Base-by-base conservation (phyloP, 2,113 vertebrate genomes). In the Gavialis gangeticus region DNA sequence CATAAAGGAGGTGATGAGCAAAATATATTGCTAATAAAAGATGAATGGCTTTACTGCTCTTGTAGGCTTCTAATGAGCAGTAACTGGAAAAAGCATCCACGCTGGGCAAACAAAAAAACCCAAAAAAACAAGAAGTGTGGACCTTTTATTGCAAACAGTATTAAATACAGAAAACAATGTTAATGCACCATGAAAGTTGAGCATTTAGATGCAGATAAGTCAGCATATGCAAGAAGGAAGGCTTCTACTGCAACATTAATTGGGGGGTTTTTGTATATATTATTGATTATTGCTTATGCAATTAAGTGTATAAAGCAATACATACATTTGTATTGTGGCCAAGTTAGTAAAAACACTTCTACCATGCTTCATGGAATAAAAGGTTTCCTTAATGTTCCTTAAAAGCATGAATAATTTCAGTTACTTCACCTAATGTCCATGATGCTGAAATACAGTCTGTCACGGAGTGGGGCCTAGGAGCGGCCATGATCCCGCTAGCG, bases 1-100 rank as follows among this genome's bases (percentile, higher is more conserved):
- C 63, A 54, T 88, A 46, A 46, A 95, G 75, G 71, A 80, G 80
- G 46, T 84, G 85, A 95, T 56, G 82, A 95, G 77, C 58, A 95
- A 84, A 97, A 95, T 89, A 77, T 37, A 86, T 62, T 85, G 79
- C 93, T 95, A 96, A 95, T 92, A 95, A 95, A 95, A 96, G 94
- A 95, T 54, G 93, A 95, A 96, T 95, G 66, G 46, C 54, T 89
- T 89, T 91, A 0, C 0, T 88, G 75, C 62, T 95, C 87, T 71
- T 63, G 75, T 84, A 88, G 58, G 77, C 57, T 89, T 93, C 85
- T 94, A 93, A 95, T 69, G 95, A 13, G 58, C 60, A 84, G 82
- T 93, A 80, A 25, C 12, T 6, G 82, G 67, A 94, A 46, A 95
- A 92, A 28, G 46, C 46, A 24, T 82, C 62, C 93, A 95, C 75